Evolutionary conservation across 1,140 invertebrate species (phyloP).

Genomic region (Psilanteris sp.): DNA sequence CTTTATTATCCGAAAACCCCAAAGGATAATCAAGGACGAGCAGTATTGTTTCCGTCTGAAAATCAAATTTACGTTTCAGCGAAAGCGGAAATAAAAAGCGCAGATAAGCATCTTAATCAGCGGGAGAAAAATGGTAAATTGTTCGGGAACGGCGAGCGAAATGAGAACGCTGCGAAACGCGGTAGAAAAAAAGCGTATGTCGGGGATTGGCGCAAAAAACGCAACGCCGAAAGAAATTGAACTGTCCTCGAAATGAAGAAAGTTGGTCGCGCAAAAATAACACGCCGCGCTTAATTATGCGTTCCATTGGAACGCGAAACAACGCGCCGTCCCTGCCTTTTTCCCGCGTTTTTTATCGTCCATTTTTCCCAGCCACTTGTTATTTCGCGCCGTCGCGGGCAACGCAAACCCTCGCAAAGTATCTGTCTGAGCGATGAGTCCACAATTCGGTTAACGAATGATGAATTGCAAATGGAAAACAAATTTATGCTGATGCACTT

Average conservation of each 20-base stretch:
- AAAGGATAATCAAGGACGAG: too few relatives aligned
- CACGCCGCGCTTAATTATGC: slow-evolving; percentile 11
- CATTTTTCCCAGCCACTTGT: too few relatives aligned
- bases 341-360: too few relatives aligned
- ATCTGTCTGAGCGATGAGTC: too few relatives aligned
- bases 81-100: slow-evolving; percentile 35
- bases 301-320: slow-evolving; percentile 7
- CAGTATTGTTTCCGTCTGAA: too few relatives aligned
- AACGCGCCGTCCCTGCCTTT: too few relatives aligned
- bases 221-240: slow-evolving; percentile 43
- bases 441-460: slow-evolving; percentile 4
- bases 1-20: too few relatives aligned
- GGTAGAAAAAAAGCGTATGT: slow-evolving; percentile 59
- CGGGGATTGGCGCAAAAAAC: slow-evolving; percentile 43
- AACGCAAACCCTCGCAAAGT: too few relatives aligned
- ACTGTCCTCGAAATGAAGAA: slow-evolving; percentile 60
- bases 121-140: slow-evolving; percentile 69
- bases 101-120: slow-evolving; percentile 70
- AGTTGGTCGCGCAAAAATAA: slow-evolving; percentile 47
- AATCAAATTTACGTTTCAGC: too few relatives aligned
- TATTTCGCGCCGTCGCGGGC: too few relatives aligned
- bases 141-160: slow-evolving; percentile 51
- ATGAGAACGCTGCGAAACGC: slow-evolving; percentile 69
- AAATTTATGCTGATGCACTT: slow-evolving; percentile 23
- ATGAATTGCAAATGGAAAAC: slow-evolving; percentile 7